Evolutionary conservation across 2,113 vertebrate species (phyloP), one percentile per base, ranked within the genome.

Genomic region (Dipodomys stephensi): DNA sequence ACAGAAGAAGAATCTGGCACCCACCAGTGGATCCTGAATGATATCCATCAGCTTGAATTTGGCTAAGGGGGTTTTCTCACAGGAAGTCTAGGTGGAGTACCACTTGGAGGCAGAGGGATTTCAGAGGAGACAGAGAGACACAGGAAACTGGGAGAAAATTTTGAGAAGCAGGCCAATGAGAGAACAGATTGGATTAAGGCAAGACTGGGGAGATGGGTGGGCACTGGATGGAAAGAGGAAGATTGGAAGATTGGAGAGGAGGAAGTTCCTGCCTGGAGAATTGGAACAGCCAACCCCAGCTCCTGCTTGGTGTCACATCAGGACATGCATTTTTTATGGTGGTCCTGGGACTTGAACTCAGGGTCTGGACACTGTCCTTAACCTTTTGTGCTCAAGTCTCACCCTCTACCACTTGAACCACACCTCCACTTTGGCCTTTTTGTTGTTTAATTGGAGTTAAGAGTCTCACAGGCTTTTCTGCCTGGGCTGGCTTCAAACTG

Each of bases 11-110:
- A 85, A 76, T 76, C 62, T 39, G 22, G 64, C 35, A 28, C 23
- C 20, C 3, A 16, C 6, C 13, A 18, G 23, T 28, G 44, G 73
- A 67, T 28, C 73, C 57, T 5, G 5, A 82, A 94, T 69, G 35
- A 39, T 65, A 53, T 5, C 3, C 32, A 15, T 64, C 77, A 46
- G n/a, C 32, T 18, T 32, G 30, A 65, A 35, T 13, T 62, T 67
- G 22, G 76, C 62, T 81, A 91, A 94, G 73, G 53, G 32, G 64
- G 53, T 22, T 91, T 64, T 91, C n/a, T 87, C 53, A 4, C 27
- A 49, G 44, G 73, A 15, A 87, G 8, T 30, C 39, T 53, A 62
- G 46, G 62, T 74, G 69, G 72, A 39, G 39, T 39, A 39, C 39
- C 39, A 39, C 39, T 39, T 39, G 39, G 5, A 39, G 39, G 39